Base-by-base conservation (phyloP, 2,113 vertebrate genomes). In the Haliaeetus leucogaster region DNA sequence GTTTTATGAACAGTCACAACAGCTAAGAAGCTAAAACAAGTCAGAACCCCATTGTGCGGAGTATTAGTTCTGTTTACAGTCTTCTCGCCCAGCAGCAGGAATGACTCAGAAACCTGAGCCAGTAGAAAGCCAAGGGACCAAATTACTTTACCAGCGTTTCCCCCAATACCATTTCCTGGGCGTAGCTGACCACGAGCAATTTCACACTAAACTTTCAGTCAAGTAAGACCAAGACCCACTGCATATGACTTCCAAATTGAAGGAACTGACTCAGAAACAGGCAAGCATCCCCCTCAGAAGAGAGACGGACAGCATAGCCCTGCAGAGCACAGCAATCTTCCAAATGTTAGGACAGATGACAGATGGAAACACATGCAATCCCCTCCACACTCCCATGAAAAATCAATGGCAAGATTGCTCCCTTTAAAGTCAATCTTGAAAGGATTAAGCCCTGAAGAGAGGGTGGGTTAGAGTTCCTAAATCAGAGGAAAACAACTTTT, bases 1-100 rank as follows among this genome's bases (percentile, higher is more conserved):
- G 98, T 98, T 97, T 97, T 72, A 95, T 7, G 45, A 96, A 86
- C 96, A 96, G 97, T 97, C 97, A 96, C 95, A 90, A 95, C 94
- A 97, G 87, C 95, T 76, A 94, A 98, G 98, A 89, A 94, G 89
- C 95, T 96, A 96, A 96, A 97, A 91, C 93, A 94, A 96, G 97
- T 97, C 95, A 97, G 86, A 92, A 94, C 95, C 93, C 94, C 95
- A 96, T 91, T 96, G 94, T 90, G 95, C 96, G 74, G n/a, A 95
- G 82, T 66, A 91, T 78, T 89, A 89, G 82, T 86, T 91, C 93
- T 94, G 90, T 94, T 92, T 63, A 88, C 52, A 74, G 78, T 81
- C 82, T 89, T 95, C 89, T 94, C 82, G 0, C 93, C 90, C 91
- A 95, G 95, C 34, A 21, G 74, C 86, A 61, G 83, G 55, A 95